These are phyloP conservation scores for Phocoena phocoena DNA, from an alignment of 2,113 vertebrate species.

Conservation along the genomic window DNA sequence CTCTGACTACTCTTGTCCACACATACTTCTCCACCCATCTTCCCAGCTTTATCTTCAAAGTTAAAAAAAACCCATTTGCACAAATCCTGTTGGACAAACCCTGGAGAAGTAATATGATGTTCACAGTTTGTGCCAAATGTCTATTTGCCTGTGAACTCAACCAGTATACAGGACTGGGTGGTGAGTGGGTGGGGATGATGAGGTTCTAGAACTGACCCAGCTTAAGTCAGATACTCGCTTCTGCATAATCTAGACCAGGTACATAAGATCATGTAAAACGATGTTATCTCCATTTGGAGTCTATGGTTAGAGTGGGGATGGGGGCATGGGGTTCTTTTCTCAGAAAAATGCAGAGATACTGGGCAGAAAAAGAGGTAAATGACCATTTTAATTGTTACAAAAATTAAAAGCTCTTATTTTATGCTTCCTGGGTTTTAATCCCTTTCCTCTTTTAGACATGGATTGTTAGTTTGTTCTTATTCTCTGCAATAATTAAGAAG, in stretches of 20 bases:
- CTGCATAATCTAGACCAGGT: not conserved
- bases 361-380: not conserved
- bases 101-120: not conserved
- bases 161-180: not conserved
- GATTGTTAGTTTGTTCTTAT: not conserved
- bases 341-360: not conserved
- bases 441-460: not conserved
- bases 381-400: constrained; percentile 35
- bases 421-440: not conserved
- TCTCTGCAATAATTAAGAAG: constrained; percentile 34
- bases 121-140: not conserved
- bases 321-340: not conserved
- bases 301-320: not conserved
- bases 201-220: not conserved
- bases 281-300: not conserved
- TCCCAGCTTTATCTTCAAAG: not conserved
- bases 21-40: not conserved
- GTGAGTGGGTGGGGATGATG: not conserved
- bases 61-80: not conserved
- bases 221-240: not conserved
- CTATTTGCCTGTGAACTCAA: not conserved
- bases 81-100: not conserved
- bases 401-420: constrained; percentile 23
- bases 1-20: not conserved
- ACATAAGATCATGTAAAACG: not conserved